Evolutionary conservation across 2,113 vertebrate species (phyloP).

Genomic region (Ctenomys sociabilis): DNA sequence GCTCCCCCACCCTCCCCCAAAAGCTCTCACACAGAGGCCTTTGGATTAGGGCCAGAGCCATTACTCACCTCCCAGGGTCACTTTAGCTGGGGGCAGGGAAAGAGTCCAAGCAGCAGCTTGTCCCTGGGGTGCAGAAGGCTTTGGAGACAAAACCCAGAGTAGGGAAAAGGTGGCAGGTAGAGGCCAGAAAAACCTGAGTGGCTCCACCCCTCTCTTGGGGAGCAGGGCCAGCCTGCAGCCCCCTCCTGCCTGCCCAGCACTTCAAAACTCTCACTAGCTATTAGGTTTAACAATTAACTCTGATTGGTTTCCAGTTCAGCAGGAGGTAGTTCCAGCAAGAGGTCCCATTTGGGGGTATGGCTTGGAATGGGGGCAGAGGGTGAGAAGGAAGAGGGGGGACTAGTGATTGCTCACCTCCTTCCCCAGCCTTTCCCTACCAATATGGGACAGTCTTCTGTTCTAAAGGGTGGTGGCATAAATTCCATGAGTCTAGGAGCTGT

Average conservation of each 20-base stretch:
- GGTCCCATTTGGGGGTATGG: background rate
- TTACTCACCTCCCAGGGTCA: constrained; percentile 65
- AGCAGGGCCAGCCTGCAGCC: background rate
- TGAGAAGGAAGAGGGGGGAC: background rate
- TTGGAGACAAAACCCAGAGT: background rate
- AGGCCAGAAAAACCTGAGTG: constrained; percentile 59
- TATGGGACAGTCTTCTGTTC: background rate
- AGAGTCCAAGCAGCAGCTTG: constrained; percentile 26
- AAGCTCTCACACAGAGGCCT: constrained; percentile 25
- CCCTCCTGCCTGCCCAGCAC: background rate
- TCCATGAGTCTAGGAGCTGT: background rate
- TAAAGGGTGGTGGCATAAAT: background rate
- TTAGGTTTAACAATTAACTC: constrained; percentile 83
- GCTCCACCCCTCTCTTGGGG: background rate
- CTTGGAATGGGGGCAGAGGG: background rate
- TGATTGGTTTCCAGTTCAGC: constrained; percentile 66
- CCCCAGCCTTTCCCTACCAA: background rate
- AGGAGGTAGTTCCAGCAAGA: constrained; percentile 47
- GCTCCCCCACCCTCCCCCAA: background rate
- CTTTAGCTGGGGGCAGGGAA: constrained; percentile 47
- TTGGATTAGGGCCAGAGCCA: constrained; percentile 42
- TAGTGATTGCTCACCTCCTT: background rate
- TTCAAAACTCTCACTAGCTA: constrained; percentile 51
- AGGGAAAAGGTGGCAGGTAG: constrained; percentile 41
- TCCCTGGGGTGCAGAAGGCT: background rate